Evolutionary conservation across 2,797 vertebrate species (phyloP), one percentile per base, ranked within the genome.

Genomic region (Benthosema pterotum): DNA sequence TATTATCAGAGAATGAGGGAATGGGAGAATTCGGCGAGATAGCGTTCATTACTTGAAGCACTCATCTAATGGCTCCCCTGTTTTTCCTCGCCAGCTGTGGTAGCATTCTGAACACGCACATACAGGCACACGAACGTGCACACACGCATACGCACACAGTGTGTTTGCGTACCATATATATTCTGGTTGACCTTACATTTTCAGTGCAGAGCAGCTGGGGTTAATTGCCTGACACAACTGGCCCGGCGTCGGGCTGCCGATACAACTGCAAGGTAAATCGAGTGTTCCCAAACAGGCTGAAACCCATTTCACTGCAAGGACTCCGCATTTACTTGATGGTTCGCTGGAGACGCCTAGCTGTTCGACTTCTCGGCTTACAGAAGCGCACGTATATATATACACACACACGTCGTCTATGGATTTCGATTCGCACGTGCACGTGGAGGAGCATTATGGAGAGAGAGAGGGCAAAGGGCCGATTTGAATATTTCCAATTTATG

Each of bases 401-500:
- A n/a, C n/a, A n/a, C n/a, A n/a, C n/a, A n/a, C n/a, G n/a, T n/a
- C 43, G 69, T 75, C 42, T 70, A 55, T 19, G 11, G 59, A 38
- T 45, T 6, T 19, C 9, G 59, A 38, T 45, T 6, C 60, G 18
- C 28, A 16, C 57, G 43, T 65, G 50, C 8, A 42, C 60, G 51
- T 13, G 22, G 22, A 25, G 22, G 22, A 71, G 73, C 58, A 54
- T 47, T 53, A 63, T 64, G 43, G 74, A 67, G 64, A 18, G 50
- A 54, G 53, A 18, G 42, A 47, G 69, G 52, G 42, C 61, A 54
- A 25, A 14, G 16, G 49, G 25, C 17, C 5, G 1, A 82, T 87
- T 86, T 83, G 63, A 88, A 88, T 87, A 85, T 87, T 87, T 88
- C 65, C 71, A 67, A 87, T 87, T 87, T 78, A 67, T 56, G 69